A percentile compares a stretch with the other conserved stretches of the same genome.
phyloP scores from a whole-genome alignment of 2,113 vertebrate species.

The Pangasianodon gigas region DNA sequence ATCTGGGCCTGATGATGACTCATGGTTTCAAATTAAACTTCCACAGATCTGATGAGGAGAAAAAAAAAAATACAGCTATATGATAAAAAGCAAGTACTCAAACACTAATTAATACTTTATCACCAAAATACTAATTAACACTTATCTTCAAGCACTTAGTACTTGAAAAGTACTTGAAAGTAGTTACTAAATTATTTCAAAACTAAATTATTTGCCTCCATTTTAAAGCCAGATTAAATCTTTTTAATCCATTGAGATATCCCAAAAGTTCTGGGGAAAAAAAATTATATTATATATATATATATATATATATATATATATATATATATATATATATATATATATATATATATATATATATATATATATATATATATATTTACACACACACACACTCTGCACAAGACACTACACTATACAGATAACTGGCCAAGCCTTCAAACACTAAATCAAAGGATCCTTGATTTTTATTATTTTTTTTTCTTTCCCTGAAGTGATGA shows the following conservation, averaged over 20 bases:
- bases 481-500: not conserved
- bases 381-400: not conserved
- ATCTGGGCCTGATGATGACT: not conserved
- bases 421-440: not conserved
- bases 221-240: slow-evolving; percentile 9
- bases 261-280: not conserved
- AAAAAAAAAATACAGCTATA: not conserved
- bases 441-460: not conserved
- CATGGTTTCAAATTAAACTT: not conserved
- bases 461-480: not conserved
- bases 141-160: slow-evolving; percentile 29
- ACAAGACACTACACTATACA: not conserved
- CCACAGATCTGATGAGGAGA: not conserved
- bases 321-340: too few relatives aligned
- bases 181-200: not conserved
- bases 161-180: not conserved
- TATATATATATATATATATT: too few relatives aligned
- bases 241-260: slow-evolving; percentile 14
- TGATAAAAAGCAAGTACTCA: slow-evolving; percentile 2
- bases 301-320: too few relatives aligned
- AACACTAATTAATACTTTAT: slow-evolving; percentile 17
- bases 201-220: not conserved
- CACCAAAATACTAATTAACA: not conserved
- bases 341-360: too few relatives aligned
- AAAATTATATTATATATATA: too few relatives aligned